Conservation (phyloP, 30 jellyfish, hydroid and myxozoan species). For the Aurelia aurita region DNA sequence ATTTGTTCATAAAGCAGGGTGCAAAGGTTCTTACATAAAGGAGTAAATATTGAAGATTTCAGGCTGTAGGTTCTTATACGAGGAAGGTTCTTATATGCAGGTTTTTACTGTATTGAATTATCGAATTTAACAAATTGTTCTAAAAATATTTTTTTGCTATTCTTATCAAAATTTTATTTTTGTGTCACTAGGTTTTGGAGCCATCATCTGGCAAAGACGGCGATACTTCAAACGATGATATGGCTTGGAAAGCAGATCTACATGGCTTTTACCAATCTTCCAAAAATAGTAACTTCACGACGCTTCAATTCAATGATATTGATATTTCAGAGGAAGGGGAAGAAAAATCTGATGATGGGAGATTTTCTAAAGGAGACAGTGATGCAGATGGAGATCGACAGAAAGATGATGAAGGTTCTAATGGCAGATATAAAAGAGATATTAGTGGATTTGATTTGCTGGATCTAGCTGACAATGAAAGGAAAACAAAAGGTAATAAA, state of each 20-base stretch:
- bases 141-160: background rate
- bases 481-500: too few relatives aligned
- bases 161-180: background rate
- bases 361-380: background rate
- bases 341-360: background rate
- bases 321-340: background rate
- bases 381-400: conserved; percentile 2
- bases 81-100: too few relatives aligned
- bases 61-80: too few relatives aligned
- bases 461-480: too few relatives aligned
- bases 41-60: too few relatives aligned
- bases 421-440: background rate
- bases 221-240: background rate
- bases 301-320: background rate
- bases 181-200: background rate
- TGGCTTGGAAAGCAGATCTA: conserved; percentile 41
- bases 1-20: too few relatives aligned
- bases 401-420: background rate
- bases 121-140: background rate
- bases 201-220: background rate
- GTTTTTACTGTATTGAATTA: background rate
- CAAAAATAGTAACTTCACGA: conserved; percentile 11
- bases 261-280: conserved; percentile 53
- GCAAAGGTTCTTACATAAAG: too few relatives aligned
- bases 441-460: background rate